Evolutionary conservation across 2,888 invertebrate genomes (phyloP).

Genomic region (Rhimphoctona megacephalus): DNA sequence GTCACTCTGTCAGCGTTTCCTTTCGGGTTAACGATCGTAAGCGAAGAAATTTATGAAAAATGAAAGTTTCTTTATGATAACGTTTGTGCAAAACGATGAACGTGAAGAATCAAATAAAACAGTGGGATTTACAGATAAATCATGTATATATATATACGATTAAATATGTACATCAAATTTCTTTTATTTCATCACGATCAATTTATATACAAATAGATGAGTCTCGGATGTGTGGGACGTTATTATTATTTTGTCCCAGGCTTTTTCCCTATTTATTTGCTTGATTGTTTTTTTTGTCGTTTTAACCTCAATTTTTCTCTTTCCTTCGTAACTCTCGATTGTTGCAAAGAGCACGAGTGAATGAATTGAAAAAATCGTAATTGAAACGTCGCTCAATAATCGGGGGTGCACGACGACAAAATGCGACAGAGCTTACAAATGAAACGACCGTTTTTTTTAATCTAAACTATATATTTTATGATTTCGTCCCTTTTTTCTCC

Average conservation of each 20-base stretch:
- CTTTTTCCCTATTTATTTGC: slow-evolving; percentile 30
- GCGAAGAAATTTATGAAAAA: neutral
- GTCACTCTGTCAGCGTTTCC: slow-evolving; percentile 10
- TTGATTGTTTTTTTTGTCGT: slow-evolving; percentile 10
- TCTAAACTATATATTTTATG: slow-evolving; percentile 55
- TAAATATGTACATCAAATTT: slow-evolving; percentile 84
- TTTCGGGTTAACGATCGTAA: slow-evolving; percentile 17
- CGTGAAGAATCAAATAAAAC: neutral
- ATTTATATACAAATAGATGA: slow-evolving; percentile 84
- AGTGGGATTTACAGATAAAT: slow-evolving; percentile 40
- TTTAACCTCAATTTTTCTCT: neutral
- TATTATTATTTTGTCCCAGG: slow-evolving; percentile 30
- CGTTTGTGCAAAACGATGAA: neutral
- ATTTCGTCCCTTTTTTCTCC: slow-evolving; percentile 10
- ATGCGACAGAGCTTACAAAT: slow-evolving; percentile 45
- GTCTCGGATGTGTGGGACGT: slow-evolving; percentile 70
- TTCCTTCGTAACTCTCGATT: neutral
- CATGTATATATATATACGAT: slow-evolving; percentile 53
- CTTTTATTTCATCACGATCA: slow-evolving; percentile 83
- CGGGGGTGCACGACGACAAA: slow-evolving; percentile 43
- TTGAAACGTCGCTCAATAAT: slow-evolving; percentile 34
- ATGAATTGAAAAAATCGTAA: slow-evolving; percentile 24
- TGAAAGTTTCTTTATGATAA: neutral
- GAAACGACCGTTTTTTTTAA: slow-evolving; percentile 43
- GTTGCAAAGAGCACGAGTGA: neutral